Conservation (phyloP, 2,113 vertebrate species). For the Galbula dea region DNA sequence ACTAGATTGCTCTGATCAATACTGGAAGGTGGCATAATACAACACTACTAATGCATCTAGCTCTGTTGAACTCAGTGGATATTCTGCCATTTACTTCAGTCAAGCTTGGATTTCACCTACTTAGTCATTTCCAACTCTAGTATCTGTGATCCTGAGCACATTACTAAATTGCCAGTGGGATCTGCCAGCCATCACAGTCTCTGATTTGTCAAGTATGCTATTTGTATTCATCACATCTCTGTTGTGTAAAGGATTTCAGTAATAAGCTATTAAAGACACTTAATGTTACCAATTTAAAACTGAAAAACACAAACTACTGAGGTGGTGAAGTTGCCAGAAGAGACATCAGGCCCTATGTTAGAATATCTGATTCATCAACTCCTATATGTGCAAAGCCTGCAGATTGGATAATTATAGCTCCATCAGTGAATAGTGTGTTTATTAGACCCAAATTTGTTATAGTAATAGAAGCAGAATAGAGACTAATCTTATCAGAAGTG, state of each 20-base stretch:
- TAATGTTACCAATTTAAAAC: slow-evolving; percentile 60
- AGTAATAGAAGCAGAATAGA: slow-evolving; percentile 5
- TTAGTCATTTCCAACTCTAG: background rate
- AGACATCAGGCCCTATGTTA: slow-evolving; percentile 35
- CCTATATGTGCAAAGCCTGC: slow-evolving; percentile 46
- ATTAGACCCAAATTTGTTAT: slow-evolving; percentile 37
- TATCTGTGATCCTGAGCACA: slow-evolving; percentile 21
- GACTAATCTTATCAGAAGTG: background rate
- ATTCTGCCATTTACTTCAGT: background rate
- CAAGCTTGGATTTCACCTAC: background rate
- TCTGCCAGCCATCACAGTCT: slow-evolving; percentile 32
- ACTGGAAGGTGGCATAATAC: background rate
- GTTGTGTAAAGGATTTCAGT: slow-evolving; percentile 37
- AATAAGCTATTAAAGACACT: slow-evolving; percentile 66
- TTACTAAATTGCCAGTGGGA: slow-evolving; percentile 12
- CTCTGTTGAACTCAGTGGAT: background rate
- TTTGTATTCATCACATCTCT: slow-evolving; percentile 54
- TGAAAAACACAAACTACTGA: slow-evolving; percentile 58
- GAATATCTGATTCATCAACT: slow-evolving; percentile 51
- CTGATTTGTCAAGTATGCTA: slow-evolving; percentile 41
- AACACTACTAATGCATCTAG: background rate
- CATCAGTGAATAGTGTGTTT: slow-evolving; percentile 45
- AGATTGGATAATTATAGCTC: slow-evolving; percentile 60
- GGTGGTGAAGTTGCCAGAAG: slow-evolving; percentile 56
- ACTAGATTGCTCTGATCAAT: background rate